Conservation (phyloP, 2,113 vertebrate species). For the Neogale vison region DNA sequence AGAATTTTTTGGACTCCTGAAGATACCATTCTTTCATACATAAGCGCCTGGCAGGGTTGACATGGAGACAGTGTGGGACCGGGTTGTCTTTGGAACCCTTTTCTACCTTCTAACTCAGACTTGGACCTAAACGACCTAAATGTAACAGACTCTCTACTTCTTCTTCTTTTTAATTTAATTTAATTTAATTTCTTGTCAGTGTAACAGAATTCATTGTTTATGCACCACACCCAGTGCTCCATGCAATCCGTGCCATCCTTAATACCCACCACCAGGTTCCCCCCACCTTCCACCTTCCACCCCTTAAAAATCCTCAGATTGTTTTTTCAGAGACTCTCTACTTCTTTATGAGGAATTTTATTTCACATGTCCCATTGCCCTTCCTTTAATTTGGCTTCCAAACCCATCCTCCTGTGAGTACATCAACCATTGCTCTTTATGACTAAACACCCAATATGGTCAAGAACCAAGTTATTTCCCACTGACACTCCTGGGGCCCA, state of each 20-base stretch:
- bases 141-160: not conserved
- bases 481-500: not conserved
- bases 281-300: no score
- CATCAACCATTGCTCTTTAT: not conserved
- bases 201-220: no score
- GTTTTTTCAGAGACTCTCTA: not conserved
- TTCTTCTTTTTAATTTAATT: not conserved
- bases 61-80: not conserved
- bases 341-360: not conserved
- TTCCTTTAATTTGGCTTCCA: conserved; percentile 6
- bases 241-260: no score
- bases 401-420: not conserved
- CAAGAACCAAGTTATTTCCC: not conserved
- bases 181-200: no score
- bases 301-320: no score
- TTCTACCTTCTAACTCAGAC: not conserved
- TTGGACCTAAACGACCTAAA: not conserved
- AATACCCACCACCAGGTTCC: no score
- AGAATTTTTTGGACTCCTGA: not conserved
- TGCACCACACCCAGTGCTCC: no score
- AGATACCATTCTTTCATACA: not conserved
- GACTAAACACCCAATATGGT: not conserved
- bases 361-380: not conserved
- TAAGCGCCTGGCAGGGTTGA: not conserved
- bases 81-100: not conserved